These are phyloP conservation scores for Oreocharis arfaki DNA, from an alignment of 2,113 vertebrate species.

Conservation along the genomic window DNA sequence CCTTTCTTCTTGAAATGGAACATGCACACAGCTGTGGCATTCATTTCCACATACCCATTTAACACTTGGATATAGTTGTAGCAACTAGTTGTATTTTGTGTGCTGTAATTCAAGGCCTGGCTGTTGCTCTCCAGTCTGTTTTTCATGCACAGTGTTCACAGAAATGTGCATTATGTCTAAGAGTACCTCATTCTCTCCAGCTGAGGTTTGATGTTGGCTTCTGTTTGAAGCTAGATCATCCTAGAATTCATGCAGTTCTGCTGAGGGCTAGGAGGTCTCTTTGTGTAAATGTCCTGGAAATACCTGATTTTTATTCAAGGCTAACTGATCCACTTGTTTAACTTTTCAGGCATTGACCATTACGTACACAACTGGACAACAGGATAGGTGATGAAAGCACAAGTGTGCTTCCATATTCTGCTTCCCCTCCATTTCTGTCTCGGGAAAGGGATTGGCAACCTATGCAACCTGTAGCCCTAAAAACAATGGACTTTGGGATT, in stretches of 20 bases:
- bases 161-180: fast-evolving
- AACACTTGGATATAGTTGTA: background rate
- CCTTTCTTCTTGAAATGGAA: background rate
- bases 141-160: background rate
- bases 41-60: background rate
- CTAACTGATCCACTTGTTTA: background rate
- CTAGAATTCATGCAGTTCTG: background rate
- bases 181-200: background rate
- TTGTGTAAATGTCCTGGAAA: background rate
- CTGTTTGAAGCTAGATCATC: background rate
- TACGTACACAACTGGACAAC: fast-evolving
- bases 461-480: background rate
- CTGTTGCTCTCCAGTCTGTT: background rate
- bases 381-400: background rate
- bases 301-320: background rate
- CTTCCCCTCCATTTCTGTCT: background rate
- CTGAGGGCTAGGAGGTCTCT: background rate
- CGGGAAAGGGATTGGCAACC: background rate
- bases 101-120: background rate
- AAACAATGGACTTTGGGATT: background rate
- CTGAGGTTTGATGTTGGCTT: background rate
- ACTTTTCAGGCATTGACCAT: background rate
- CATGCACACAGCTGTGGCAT: fast-evolving
- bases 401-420: background rate
- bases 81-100: background rate